Percentiles rank a stretch among this genome's conserved stretches.
Evolutionary conservation across 2,113 vertebrate genomes (phyloP).

Genomic region (Protobothrops flavoviridis): DNA sequence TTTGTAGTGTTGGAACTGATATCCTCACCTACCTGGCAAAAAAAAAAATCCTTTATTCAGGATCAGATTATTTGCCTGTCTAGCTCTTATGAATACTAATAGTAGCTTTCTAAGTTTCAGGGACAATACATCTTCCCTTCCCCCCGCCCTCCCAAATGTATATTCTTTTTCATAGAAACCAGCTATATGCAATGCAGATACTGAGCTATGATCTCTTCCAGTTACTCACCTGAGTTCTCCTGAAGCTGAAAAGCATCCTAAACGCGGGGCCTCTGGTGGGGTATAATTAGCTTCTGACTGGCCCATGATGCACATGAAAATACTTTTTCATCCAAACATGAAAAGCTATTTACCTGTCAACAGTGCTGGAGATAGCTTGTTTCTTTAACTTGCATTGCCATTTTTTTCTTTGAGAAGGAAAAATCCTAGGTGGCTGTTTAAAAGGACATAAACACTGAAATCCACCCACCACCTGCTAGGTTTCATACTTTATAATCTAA

Average conservation of each 20-base stretch:
- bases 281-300: neutral
- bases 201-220: neutral
- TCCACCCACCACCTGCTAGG: conserved; percentile 44
- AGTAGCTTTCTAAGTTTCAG: neutral
- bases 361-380: neutral
- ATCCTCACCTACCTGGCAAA: neutral
- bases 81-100: neutral
- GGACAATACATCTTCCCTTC: too few relatives aligned
- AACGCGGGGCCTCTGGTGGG: neutral
- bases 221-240: neutral
- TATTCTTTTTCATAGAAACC: neutral
- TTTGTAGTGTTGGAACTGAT: neutral
- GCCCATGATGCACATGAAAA: neutral
- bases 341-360: neutral
- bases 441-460: conserved; percentile 40
- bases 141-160: neutral
- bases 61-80: neutral
- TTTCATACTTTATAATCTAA: conserved; percentile 36
- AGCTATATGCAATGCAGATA: neutral
- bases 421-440: conserved; percentile 8
- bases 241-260: neutral
- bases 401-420: conserved; percentile 20
- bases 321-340: neutral
- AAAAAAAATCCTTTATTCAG: neutral
- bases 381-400: neutral